Evolutionary conservation across 2,888 invertebrate genomes (phyloP).

Genomic region (Ormyrus labotus): DNA sequence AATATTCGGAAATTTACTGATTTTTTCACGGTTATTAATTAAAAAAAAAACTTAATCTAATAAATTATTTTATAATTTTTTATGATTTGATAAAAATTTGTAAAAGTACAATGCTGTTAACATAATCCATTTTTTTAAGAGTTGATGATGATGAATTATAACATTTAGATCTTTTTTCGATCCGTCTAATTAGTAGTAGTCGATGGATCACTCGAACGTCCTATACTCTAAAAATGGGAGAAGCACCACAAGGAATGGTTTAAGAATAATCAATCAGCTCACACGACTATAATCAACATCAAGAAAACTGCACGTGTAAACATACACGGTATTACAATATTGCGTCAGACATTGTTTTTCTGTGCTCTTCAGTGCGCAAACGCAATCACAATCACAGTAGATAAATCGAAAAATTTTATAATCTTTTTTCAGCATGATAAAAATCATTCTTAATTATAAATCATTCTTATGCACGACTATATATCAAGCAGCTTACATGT

Average conservation of each 20-base stretch:
- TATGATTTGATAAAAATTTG: slow-evolving; percentile 1
- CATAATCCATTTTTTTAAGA: slow-evolving; percentile 9
- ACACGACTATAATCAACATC: slow-evolving; percentile 44
- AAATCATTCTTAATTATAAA: slow-evolving; percentile 39
- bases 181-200: slow-evolving; percentile 20
- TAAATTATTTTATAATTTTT: slow-evolving; percentile 13
- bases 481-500: slow-evolving; percentile 13
- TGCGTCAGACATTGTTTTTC: slow-evolving; percentile 21
- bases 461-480: background rate
- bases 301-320: slow-evolving; percentile 36
- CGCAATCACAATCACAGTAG: slow-evolving; percentile 43
- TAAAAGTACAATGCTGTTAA: background rate
- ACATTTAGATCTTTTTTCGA: slow-evolving; percentile 27
- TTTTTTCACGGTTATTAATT: background rate
- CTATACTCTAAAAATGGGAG: slow-evolving; percentile 35
- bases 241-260: slow-evolving; percentile 50
- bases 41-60: background rate
- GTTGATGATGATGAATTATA: slow-evolving; percentile 26
- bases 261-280: slow-evolving; percentile 28
- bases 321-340: slow-evolving; percentile 34
- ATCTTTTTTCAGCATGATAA: slow-evolving; percentile 15
- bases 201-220: slow-evolving; percentile 32
- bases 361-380: slow-evolving; percentile 34
- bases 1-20: background rate
- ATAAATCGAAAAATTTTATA: slow-evolving; percentile 21